Conservation (phyloP, 2,113 vertebrate species). For the Danionella cerebrum region DNA sequence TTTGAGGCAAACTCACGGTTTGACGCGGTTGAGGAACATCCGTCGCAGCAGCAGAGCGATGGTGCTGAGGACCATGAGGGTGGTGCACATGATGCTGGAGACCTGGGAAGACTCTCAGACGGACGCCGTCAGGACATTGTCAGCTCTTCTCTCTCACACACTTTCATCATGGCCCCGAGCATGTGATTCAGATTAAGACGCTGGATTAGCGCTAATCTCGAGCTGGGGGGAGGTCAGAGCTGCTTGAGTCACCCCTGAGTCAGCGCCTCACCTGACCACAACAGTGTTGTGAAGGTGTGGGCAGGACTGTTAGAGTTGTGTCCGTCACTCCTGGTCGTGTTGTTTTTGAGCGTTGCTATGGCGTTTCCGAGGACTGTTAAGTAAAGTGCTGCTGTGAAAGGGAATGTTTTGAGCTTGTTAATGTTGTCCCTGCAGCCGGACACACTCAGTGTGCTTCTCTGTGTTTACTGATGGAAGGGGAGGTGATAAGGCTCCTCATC, state of each 20-base stretch:
- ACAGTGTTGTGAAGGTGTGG: too few species aligned
- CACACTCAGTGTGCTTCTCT: too few species aligned
- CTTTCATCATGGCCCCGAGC: not conserved
- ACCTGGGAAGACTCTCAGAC: not conserved
- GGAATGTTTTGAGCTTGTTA: too few species aligned
- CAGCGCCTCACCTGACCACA: not conserved
- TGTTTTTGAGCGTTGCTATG: not conserved
- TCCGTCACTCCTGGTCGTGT: too few species aligned
- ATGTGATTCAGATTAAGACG: slow-evolving; percentile 11
- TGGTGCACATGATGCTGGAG: slow-evolving; percentile 59
- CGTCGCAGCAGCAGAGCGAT: slow-evolving; percentile 45
- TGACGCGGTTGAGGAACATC: slow-evolving; percentile 34
- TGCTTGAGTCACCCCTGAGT: not conserved
- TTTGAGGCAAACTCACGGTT: slow-evolving; percentile 48
- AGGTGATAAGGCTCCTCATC: too few species aligned
- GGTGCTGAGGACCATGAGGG: slow-evolving; percentile 60
- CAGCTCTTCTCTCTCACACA: not conserved
- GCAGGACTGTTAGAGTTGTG: too few species aligned
- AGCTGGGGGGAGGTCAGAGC: not conserved
- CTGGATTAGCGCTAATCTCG: slow-evolving; percentile 27
- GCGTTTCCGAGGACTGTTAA: too few species aligned
- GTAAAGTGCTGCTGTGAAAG: too few species aligned
- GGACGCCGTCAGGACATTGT: not conserved
- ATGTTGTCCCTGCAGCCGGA: too few species aligned
- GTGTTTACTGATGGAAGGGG: too few species aligned